These are phyloP conservation scores for Raillietiella orientalis DNA, from an alignment of 2,888 invertebrate genomes.

Conservation along the genomic window DNA sequence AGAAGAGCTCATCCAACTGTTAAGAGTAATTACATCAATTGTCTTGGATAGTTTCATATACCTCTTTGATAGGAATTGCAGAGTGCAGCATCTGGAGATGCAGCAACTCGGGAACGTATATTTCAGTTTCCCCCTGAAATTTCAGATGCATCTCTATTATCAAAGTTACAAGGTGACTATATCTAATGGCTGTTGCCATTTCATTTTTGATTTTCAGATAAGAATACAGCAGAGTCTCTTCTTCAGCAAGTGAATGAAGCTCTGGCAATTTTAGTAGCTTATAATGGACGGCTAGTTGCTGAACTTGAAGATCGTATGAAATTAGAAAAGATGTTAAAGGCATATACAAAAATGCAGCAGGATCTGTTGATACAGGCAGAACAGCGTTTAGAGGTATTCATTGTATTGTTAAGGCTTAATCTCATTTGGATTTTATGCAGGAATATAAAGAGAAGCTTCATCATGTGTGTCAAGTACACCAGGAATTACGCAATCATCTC, in stretches of 20 bases:
- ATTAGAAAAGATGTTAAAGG: slow-evolving; percentile 50
- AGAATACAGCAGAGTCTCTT: slow-evolving; percentile 40
- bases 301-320: slow-evolving; percentile 69
- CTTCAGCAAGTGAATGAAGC: slow-evolving; percentile 61
- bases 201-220: slow-evolving; percentile 18
- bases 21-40: slow-evolving; percentile 14
- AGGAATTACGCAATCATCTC: slow-evolving; percentile 69
- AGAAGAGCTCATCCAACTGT: slow-evolving; percentile 54
- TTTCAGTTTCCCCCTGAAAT: slow-evolving; percentile 79
- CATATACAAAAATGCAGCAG: slow-evolving; percentile 56
- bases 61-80: slow-evolving; percentile 37
- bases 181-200: not conserved
- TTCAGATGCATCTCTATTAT: slow-evolving; percentile 53
- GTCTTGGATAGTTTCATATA: slow-evolving; percentile 7
- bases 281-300: slow-evolving; percentile 47
- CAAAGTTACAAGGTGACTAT: slow-evolving; percentile 40
- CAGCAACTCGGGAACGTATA: slow-evolving; percentile 61
- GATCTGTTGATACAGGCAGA: slow-evolving; percentile 60
- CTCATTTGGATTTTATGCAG: slow-evolving; percentile 19
- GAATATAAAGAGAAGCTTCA: slow-evolving; percentile 67
- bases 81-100: slow-evolving; percentile 82
- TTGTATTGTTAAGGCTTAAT: slow-evolving; percentile 3
- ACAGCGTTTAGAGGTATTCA: slow-evolving; percentile 42
- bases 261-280: slow-evolving; percentile 47
- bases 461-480: slow-evolving; percentile 50